A percentile compares a stretch with the other conserved stretches of the same genome.
Conservation (phyloP, 2,888 invertebrate species). For the Tiphia femorata region DNA sequence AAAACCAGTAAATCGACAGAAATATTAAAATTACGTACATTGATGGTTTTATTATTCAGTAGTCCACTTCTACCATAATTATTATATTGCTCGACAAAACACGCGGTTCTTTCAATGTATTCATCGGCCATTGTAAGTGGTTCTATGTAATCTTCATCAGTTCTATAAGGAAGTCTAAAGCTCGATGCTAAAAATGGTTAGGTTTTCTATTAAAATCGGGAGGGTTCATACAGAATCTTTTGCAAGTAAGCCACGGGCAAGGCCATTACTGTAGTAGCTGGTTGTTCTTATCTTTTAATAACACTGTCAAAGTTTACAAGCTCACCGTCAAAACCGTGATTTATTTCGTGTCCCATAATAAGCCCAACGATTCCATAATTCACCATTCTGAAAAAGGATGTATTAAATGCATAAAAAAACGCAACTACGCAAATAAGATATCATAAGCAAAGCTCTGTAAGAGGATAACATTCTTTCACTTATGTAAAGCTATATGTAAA, state of each 20-base stretch:
- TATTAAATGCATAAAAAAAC: neutral
- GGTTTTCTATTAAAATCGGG: no score
- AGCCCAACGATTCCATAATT: conserved; percentile 14
- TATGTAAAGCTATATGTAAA: no score
- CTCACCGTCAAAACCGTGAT: conserved; percentile 20
- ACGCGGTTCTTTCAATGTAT: conserved; percentile 13
- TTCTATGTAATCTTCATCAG: neutral
- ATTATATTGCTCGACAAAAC: conserved; percentile 28
- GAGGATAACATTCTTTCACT: no score
- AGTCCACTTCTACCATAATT: neutral
- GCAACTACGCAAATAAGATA: neutral
- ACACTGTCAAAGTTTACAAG: no score
- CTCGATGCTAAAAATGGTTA: no score
- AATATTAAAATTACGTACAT: neutral
- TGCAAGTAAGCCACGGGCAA: no score
- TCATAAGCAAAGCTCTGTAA: no score
- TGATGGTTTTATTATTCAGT: neutral
- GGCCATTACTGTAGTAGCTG: no score
- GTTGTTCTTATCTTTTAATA: no score
- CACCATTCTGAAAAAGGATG: neutral
- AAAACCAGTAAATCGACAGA: no score
- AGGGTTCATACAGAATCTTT: no score
- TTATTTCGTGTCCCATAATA: conserved; percentile 17
- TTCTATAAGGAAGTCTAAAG: no score
- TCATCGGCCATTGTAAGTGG: neutral